A percentile compares a stretch with the other conserved stretches of the same genome.
These are phyloP conservation scores for Amiota mariae DNA, from an alignment of 2,888 invertebrate genomes.

Conservation along the genomic window DNA sequence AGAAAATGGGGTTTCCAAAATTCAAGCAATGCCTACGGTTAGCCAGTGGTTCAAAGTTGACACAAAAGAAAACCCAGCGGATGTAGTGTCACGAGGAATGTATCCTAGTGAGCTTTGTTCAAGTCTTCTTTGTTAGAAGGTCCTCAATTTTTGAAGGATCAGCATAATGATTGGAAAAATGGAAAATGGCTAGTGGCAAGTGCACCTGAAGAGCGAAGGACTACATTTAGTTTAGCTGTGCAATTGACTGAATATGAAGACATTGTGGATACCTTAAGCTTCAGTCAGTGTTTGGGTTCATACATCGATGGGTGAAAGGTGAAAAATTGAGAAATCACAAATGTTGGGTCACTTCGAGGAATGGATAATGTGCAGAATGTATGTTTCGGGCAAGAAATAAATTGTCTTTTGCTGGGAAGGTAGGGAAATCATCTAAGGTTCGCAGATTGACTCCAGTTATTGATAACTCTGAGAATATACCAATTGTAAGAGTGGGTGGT, in stretches of 20 bases:
- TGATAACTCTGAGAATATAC: slow-evolving; percentile 5
- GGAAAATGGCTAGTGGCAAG: background rate
- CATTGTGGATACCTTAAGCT: slow-evolving; percentile 10
- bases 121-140: slow-evolving; percentile 32
- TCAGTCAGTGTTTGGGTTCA: slow-evolving; percentile 28
- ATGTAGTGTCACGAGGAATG: slow-evolving; percentile 31
- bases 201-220: background rate
- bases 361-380: background rate
- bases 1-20: slow-evolving; percentile 37
- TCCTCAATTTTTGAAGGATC: slow-evolving; percentile 26
- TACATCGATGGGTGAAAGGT: slow-evolving; percentile 24
- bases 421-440: background rate
- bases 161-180: slow-evolving; percentile 14
- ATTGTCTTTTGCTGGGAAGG: background rate
- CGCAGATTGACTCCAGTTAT: no score
- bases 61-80: slow-evolving; percentile 33
- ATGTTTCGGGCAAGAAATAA: background rate
- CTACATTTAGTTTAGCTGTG: background rate
- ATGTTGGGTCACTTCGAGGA: background rate
- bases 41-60: slow-evolving; percentile 33
- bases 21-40: slow-evolving; percentile 32
- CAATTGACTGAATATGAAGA: background rate
- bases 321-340: slow-evolving; percentile 5
- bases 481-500: slow-evolving; percentile 29
- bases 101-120: slow-evolving; percentile 22